These are phyloP conservation scores for Sturnira hondurensis DNA, from an alignment of 2,113 vertebrate species.

Conservation along the genomic window DNA sequence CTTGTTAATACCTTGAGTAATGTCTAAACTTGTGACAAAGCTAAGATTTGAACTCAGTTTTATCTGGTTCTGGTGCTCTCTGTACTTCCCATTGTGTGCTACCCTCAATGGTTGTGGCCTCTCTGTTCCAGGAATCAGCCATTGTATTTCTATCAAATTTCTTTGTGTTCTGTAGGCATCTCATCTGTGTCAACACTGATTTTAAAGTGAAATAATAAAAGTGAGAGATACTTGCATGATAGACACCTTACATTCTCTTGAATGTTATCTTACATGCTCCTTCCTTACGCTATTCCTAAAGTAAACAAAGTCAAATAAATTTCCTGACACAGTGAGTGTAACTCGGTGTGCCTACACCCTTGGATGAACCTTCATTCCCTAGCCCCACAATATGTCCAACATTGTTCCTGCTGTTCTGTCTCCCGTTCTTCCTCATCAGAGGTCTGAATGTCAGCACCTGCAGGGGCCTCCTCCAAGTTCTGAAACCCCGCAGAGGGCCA, in stretches of 20 bases:
- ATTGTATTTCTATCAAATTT: not conserved
- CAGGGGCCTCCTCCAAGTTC: not conserved
- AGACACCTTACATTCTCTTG: not conserved
- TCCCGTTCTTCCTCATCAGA: not conserved
- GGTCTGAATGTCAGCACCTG: not conserved
- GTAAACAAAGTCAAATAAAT: not conserved
- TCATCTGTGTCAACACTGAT: not conserved
- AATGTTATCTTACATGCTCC: not conserved
- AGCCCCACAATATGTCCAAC: not conserved
- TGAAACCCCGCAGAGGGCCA: not conserved
- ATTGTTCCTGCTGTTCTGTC: not conserved
- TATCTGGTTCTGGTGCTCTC: accelerated
- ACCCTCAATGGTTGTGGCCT: not conserved
- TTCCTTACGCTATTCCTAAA: not conserved
- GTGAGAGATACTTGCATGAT: not conserved
- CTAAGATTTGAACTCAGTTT: not conserved
- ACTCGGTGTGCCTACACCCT: not conserved
- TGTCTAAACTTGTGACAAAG: not conserved
- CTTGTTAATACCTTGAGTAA: accelerated
- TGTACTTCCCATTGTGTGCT: accelerated
- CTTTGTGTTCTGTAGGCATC: not conserved
- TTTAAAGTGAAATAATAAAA: not conserved
- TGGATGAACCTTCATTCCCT: not conserved
- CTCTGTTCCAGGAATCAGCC: not conserved
- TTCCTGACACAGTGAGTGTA: not conserved